A percentile compares a stretch with the other conserved stretches of the same genome.
phyloP scores from a whole-genome alignment of 1,140 invertebrate genomes.

The Radopholus similis region DNA sequence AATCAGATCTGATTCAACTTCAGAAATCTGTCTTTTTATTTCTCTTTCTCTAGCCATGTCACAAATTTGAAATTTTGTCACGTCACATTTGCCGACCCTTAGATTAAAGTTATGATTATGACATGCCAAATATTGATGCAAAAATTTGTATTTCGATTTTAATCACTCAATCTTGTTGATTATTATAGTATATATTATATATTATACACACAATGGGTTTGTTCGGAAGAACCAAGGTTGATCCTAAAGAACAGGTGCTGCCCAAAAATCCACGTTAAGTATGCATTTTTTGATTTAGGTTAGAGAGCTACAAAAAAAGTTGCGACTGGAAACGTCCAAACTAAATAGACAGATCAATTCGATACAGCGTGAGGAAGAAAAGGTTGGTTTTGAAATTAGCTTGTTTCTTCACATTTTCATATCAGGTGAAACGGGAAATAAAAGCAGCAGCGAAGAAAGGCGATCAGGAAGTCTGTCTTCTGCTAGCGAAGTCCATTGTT shows the following conservation, averaged over 20 bases:
- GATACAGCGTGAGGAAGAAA: constrained; percentile 92
- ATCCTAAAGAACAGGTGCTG: constrained; percentile 66
- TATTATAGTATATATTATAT: no score
- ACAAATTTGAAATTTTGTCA: no score
- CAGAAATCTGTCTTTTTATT: no score
- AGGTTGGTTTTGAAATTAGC: constrained; percentile 63
- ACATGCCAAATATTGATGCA: no score
- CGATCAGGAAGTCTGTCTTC: constrained; percentile 85
- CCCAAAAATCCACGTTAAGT: background rate
- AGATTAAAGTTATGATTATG: no score
- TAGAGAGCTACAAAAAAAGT: constrained; percentile 85
- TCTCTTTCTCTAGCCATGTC: no score
- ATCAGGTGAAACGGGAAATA: constrained; percentile 73
- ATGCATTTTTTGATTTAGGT: constrained; percentile 61
- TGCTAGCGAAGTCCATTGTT: constrained; percentile 91
- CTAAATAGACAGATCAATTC: constrained; percentile 86
- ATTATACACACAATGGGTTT: constrained; percentile 53
- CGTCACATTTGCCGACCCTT: no score
- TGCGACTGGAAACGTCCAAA: constrained; percentile 84
- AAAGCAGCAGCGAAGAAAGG: constrained; percentile 94
- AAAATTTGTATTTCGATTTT: no score
- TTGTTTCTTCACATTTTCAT: background rate
- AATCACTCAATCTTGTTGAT: no score
- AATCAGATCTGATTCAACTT: no score
- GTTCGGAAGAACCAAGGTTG: constrained; percentile 50